Base-by-base conservation (phyloP, 2,888 invertebrate genomes). In the Drosophila sordidula region DNA sequence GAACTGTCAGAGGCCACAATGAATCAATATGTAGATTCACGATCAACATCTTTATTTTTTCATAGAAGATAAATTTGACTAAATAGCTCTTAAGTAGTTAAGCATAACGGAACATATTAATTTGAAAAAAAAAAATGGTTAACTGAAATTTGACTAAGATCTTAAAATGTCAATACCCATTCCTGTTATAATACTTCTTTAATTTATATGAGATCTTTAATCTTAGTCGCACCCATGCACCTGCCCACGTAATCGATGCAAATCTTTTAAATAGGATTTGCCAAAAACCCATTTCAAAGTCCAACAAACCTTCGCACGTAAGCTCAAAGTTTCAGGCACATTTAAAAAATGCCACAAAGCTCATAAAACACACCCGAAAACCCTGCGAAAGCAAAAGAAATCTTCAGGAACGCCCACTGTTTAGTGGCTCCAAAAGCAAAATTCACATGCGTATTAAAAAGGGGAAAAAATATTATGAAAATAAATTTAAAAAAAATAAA, bases 371-470 rank as follows among this genome's bases (percentile, higher is more conserved):
- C 85, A 74, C 76, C 76, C 71, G 55, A 69, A 76, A 56, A 45
- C 47, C 32, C 39, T 66, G 44, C 55, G 25, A 50, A 62, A 56
- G 32, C 25, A 39, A 59, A 47, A 49, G 45, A 62, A 59, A 52
- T 71, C 47, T 51, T 36, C 6, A 25, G 56, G 58, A 82, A 86
- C 83, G 83, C 83, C 83, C 80, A 84, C 83, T 68, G 88, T 73
- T 87, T 87, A 80, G 86, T 73, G 36, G 62, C 36, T 45, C 39
- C 56, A 75, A 63, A 41, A 58, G 51, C 41, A 51, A 74, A 79
- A 82, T 79, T 87, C 86, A 87, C 86, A 87, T 79, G 72, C 67
- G 58, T 78, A 81, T 76, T 75, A 81, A 87, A 54, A 16, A 49
- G 46, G 39, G 62, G 36, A 49, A 32, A 32, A 57, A 34, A 34